These are phyloP conservation scores for Cololabis saira DNA, from an alignment of 2,113 vertebrate genomes.

Conservation along the genomic window DNA sequence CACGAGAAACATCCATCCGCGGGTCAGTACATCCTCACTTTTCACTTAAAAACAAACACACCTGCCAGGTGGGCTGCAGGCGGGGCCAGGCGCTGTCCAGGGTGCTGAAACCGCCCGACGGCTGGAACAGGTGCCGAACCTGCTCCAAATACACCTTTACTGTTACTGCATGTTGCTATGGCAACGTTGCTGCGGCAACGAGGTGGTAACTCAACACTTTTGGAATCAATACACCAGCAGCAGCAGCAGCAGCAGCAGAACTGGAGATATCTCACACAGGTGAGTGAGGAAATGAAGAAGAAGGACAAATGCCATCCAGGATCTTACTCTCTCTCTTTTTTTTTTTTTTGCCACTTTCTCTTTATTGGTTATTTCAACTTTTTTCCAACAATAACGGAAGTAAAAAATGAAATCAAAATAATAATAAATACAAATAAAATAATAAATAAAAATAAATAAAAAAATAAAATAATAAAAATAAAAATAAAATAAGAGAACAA, in stretches of 20 bases:
- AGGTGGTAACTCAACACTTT: conserved; percentile 65
- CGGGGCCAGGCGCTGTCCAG: conserved; percentile 49
- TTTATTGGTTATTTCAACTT: too few species aligned
- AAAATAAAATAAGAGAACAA: too few species aligned
- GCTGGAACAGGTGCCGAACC: conserved; percentile 28
- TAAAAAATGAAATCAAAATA: too few species aligned
- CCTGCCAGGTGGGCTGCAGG: too few species aligned
- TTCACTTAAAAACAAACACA: not conserved
- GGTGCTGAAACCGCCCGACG: conserved; percentile 50
- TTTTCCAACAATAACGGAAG: too few species aligned
- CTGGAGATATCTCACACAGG: conserved; percentile 51
- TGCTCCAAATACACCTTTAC: conserved; percentile 29
- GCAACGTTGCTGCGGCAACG: conserved; percentile 64
- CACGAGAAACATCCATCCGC: conserved; percentile 26
- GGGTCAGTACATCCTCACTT: not conserved
- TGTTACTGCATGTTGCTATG: conserved; percentile 57
- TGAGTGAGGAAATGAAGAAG: too few species aligned
- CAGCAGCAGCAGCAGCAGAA: conserved; percentile 21
- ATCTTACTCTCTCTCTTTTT: too few species aligned
- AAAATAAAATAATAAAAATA: too few species aligned
- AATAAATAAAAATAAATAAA: too few species aligned
- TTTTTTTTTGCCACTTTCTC: too few species aligned
- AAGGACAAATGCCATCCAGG: too few species aligned
- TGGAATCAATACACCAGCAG: conserved; percentile 43
- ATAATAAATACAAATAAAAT: too few species aligned